Conservation (phyloP, 2,888 invertebrate species). For the Schizotus pectinicornis region DNA sequence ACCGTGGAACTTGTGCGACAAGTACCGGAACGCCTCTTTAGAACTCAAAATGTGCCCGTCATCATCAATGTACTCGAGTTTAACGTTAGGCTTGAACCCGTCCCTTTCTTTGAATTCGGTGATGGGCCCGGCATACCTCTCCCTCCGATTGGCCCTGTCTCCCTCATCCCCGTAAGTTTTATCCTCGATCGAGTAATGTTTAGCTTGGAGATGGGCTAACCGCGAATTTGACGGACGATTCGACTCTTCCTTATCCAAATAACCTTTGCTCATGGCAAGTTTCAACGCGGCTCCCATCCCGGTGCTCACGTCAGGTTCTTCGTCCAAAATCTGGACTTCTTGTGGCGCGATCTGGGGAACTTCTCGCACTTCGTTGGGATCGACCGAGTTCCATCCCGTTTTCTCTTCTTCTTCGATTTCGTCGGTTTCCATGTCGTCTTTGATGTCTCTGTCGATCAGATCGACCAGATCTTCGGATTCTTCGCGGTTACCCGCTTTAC, state of each 20-base stretch:
- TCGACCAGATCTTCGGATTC: slow-evolving; percentile 66
- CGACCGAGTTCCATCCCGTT: slow-evolving; percentile 65
- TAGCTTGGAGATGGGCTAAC: slow-evolving; percentile 77
- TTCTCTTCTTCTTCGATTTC: slow-evolving; percentile 44
- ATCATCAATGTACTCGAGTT: slow-evolving; percentile 97
- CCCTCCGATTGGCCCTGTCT: slow-evolving; percentile 70
- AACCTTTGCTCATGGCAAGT: slow-evolving; percentile 92
- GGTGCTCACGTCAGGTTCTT: slow-evolving; percentile 89
- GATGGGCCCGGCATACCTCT: slow-evolving; percentile 82
- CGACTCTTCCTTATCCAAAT: slow-evolving; percentile 81
- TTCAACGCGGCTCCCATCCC: slow-evolving; percentile 92
- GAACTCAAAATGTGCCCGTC: slow-evolving; percentile 89
- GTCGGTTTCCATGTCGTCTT: slow-evolving; percentile 45
- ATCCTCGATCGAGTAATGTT: slow-evolving; percentile 82
- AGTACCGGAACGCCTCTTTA: slow-evolving; percentile 89
- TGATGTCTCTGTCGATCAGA: slow-evolving; percentile 41
- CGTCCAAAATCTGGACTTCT: slow-evolving; percentile 79
- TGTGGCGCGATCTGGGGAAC: slow-evolving; percentile 57
- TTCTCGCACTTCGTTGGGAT: slow-evolving; percentile 59
- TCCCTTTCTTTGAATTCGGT: slow-evolving; percentile 92
- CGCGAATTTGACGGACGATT: slow-evolving; percentile 75
- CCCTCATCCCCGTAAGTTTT: slow-evolving; percentile 77
- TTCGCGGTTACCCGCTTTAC: slow-evolving; percentile 88
- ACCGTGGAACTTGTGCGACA: slow-evolving; percentile 98
- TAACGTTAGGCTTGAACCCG: slow-evolving; percentile 89